Evolutionary conservation across 2,113 vertebrate genomes (phyloP).

Genomic region (Halcyon malimbica): DNA sequence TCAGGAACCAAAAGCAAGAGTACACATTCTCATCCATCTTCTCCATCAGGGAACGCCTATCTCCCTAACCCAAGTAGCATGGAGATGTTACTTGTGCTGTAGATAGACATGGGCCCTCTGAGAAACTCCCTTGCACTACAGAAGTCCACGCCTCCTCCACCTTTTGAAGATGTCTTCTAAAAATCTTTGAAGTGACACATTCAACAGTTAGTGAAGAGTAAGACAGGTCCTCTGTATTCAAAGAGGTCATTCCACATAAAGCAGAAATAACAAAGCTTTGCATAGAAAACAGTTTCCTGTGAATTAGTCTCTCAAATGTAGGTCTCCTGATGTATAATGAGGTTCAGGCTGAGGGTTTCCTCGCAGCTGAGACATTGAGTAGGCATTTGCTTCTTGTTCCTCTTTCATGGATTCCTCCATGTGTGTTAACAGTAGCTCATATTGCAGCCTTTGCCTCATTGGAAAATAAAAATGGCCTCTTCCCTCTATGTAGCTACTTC

Average conservation of each 20-base stretch:
- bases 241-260: background rate
- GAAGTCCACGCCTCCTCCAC: background rate
- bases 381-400: background rate
- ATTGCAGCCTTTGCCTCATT: background rate
- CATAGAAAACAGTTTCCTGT: background rate
- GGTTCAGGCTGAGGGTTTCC: background rate
- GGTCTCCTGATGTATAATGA: background rate
- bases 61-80: background rate
- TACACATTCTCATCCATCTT: background rate
- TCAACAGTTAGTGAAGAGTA: background rate
- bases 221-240: background rate
- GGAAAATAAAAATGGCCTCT: background rate
- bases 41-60: fast-evolving
- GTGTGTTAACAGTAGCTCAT: background rate
- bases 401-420: background rate
- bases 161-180: background rate
- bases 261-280: background rate
- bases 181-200: background rate
- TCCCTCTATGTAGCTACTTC: background rate
- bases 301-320: background rate
- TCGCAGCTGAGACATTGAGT: background rate
- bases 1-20: background rate
- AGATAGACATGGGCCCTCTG: background rate
- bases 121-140: background rate
- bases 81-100: background rate